A percentile compares a stretch with the other conserved stretches of the same genome.
These are phyloP conservation scores for Fabriciana adippe DNA, from an alignment of 2,888 invertebrate species.

Conservation along the genomic window DNA sequence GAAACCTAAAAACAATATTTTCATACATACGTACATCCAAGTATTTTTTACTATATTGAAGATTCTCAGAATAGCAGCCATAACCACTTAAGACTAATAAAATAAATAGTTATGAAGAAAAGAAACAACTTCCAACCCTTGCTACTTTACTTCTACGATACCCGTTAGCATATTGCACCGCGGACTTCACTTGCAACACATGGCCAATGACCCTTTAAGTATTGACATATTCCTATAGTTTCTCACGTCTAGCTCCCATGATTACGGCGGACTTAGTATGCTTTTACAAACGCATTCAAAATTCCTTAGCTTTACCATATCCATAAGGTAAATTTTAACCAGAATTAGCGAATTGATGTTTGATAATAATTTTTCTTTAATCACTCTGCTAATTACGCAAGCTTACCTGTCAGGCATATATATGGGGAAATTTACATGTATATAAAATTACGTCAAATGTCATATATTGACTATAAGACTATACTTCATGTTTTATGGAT, in stretches of 20 bases:
- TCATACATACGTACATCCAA: no score
- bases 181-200: slow-evolving; percentile 63
- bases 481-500: no score
- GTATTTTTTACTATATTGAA: no score
- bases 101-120: neutral
- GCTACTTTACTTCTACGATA: slow-evolving; percentile 37
- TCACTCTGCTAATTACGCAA: no score
- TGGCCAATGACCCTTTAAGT: slow-evolving; percentile 80
- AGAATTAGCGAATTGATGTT: slow-evolving; percentile 24
- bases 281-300: slow-evolving; percentile 49
- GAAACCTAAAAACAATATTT: no score
- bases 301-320: slow-evolving; percentile 29
- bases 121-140: slow-evolving; percentile 18
- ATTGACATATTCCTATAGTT: slow-evolving; percentile 82
- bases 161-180: slow-evolving; percentile 68
- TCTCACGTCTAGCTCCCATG: slow-evolving; percentile 73
- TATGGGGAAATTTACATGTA: no score
- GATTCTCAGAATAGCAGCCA: no score
- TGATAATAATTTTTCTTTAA: no score
- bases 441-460: no score
- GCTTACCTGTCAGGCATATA: no score
- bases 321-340: no score
- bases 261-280: slow-evolving; percentile 55
- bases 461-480: no score
- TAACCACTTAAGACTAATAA: neutral